Percentiles rank a stretch among this genome's conserved stretches.
phyloP scores from a whole-genome alignment of 2,888 invertebrate species.

The Scelioninae gen. 1 region DNA sequence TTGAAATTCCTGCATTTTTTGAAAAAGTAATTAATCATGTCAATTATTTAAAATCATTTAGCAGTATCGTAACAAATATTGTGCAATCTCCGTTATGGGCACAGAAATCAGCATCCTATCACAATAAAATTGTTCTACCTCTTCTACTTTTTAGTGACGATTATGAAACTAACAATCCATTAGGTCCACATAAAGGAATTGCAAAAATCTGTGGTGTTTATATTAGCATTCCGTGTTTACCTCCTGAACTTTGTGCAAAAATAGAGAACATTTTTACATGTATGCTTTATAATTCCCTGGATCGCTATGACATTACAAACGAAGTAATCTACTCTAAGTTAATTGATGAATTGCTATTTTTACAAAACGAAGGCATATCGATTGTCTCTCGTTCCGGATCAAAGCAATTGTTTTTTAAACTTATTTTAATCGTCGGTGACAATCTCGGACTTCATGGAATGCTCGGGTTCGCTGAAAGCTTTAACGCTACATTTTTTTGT shows the following conservation, averaged over 20 bases:
- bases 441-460: slow-evolving; percentile 70
- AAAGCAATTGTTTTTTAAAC: not conserved
- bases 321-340: slow-evolving; percentile 49
- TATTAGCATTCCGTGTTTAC: slow-evolving; percentile 52
- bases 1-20: slow-evolving; percentile 51
- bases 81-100: slow-evolving; percentile 64
- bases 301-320: slow-evolving; percentile 52
- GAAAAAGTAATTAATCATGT: slow-evolving; percentile 57
- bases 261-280: slow-evolving; percentile 64
- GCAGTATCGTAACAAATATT: slow-evolving; percentile 62
- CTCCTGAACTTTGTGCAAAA: slow-evolving; percentile 52
- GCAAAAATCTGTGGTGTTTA: slow-evolving; percentile 55
- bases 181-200: slow-evolving; percentile 57
- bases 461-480: slow-evolving; percentile 66
- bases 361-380: slow-evolving; percentile 46
- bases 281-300: slow-evolving; percentile 53
- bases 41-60: slow-evolving; percentile 15
- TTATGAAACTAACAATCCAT: slow-evolving; percentile 66
- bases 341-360: slow-evolving; percentile 54
- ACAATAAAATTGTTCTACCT: slow-evolving; percentile 25
- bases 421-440: slow-evolving; percentile 68
- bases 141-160: slow-evolving; percentile 60
- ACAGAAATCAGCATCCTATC: slow-evolving; percentile 23
- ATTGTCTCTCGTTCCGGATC: slow-evolving; percentile 27
- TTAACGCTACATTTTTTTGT: slow-evolving; percentile 66